Base-by-base conservation (phyloP, 2,888 invertebrate genomes). In the Tinea pellionella region DNA sequence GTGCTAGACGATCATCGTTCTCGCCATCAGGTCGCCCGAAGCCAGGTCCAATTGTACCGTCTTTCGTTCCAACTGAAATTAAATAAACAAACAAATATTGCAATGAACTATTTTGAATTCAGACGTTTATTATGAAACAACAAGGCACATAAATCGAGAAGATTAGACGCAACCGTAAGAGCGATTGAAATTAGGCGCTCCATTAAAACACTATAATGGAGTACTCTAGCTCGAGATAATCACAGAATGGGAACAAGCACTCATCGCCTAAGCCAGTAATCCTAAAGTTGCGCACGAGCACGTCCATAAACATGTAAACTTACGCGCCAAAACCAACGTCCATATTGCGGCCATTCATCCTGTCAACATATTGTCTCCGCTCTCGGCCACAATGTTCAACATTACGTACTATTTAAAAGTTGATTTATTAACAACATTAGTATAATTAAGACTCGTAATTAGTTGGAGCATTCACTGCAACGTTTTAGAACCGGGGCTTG, bases 1-100 rank as follows among this genome's bases (percentile, higher is more conserved):
- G 97, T 58, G 94, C 95, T 65, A 98, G 93, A 64, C 98, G 90
- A 71, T 98, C 98, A 73, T 98, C 98, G 29, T 95, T 95, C 68
- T 75, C 93, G 60, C 90, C 89, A 60, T 94, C 93, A 55, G 93
- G 89, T 62, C 94, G 90, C 60, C 93, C 93, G 75, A 94, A 95
- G 30, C 92, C 91, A 60, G 94, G 92, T 2, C 80, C 83, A 76
- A 94, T 90, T 62, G 92, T 92, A 66, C 94, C 93, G 78, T 96
- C 96, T 90, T 94, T 94, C 11, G 85, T 75, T 77, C 94, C 94
- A 90, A 92, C 88, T 88, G 76, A 15, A 80, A 82, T 24, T 12
- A 51, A 51, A 51, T 57, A 12, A 61, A 29, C 7, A 43, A 9
- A 24, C 37, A 37, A 3, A 24, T 2, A 7, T 42, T 41, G 13